Evolutionary conservation across 2,113 vertebrate genomes (phyloP).

Genomic region (Tautogolabrus adspersus): DNA sequence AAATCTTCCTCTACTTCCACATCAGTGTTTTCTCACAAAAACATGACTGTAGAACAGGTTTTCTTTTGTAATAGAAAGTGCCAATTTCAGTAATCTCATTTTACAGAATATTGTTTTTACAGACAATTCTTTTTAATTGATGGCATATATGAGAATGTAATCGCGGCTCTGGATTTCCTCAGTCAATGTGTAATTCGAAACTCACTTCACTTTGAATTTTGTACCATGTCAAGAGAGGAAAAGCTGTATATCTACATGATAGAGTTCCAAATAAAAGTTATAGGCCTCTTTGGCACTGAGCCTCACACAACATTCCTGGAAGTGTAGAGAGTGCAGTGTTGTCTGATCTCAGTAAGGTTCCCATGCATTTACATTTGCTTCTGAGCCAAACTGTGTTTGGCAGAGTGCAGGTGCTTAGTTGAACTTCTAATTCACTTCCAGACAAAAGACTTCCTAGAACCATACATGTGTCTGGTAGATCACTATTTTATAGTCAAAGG

Average conservation of each 20-base stretch:
- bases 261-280: conserved; percentile 30
- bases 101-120: not conserved
- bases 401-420: conserved; percentile 35
- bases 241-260: conserved; percentile 36
- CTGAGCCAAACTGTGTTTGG: conserved; percentile 59
- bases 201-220: conserved; percentile 1
- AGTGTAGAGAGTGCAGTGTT: conserved; percentile 37
- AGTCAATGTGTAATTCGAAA: not conserved
- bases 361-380: conserved; percentile 68
- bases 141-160: not conserved
- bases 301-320: conserved; percentile 62
- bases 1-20: conserved; percentile 52
- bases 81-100: not conserved
- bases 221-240: not conserved
- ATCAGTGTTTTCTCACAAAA: not conserved
- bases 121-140: not conserved
- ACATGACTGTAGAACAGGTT: not conserved
- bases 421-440: conserved; percentile 31
- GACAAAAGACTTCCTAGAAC: conserved; percentile 26
- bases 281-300: conserved; percentile 50
- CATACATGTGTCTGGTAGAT: conserved; percentile 8
- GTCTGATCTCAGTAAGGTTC: conserved; percentile 59
- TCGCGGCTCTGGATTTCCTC: conserved; percentile 14
- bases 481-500: conserved; percentile 39
- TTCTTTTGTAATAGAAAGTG: too few species aligned